A percentile compares a stretch with the other conserved stretches of the same genome.
Evolutionary conservation across 1,140 invertebrate species (phyloP).

Genomic region (Lordiphosa collinella): DNA sequence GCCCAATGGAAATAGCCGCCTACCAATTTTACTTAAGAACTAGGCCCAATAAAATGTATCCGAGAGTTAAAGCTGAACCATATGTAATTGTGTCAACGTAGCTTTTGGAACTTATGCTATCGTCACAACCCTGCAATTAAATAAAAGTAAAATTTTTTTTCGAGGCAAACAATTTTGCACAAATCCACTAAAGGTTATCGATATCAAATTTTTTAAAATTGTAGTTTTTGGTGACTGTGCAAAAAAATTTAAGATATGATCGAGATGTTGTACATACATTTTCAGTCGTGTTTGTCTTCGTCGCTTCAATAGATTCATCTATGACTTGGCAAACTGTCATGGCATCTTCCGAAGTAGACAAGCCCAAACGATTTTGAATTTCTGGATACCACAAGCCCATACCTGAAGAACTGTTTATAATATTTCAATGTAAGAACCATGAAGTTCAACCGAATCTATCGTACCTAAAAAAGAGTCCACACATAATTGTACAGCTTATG

Average conservation of each 20-base stretch:
- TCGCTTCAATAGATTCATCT: conserved; percentile 54
- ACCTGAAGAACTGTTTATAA: conserved; percentile 62
- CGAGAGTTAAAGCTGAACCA: conserved; percentile 57
- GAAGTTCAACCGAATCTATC: background rate
- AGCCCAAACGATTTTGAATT: conserved; percentile 77
- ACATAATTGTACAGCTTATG: conserved; percentile 75
- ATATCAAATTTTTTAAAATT: background rate
- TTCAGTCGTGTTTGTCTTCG: conserved; percentile 17
- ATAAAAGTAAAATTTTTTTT: background rate
- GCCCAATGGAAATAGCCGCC: conserved; percentile 49
- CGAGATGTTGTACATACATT: conserved; percentile 15
- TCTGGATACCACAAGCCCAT: conserved; percentile 80
- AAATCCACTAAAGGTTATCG: too few species aligned
- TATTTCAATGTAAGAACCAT: background rate
- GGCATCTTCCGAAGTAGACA: conserved; percentile 27
- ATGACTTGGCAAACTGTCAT: conserved; percentile 78
- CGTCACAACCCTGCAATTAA: conserved; percentile 55
- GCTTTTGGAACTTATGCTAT: conserved; percentile 66
- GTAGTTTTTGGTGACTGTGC: background rate
- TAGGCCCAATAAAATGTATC: conserved; percentile 65
- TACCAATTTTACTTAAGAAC: conserved; percentile 69
- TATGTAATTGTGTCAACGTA: conserved; percentile 78
- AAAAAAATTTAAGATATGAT: background rate
- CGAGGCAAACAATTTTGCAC: too few species aligned
- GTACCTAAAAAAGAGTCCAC: conserved; percentile 76